Percentiles rank a stretch among this genome's conserved stretches.
Evolutionary conservation across 2,113 vertebrate genomes (phyloP).

Genomic region (Cnemophilus loriae): DNA sequence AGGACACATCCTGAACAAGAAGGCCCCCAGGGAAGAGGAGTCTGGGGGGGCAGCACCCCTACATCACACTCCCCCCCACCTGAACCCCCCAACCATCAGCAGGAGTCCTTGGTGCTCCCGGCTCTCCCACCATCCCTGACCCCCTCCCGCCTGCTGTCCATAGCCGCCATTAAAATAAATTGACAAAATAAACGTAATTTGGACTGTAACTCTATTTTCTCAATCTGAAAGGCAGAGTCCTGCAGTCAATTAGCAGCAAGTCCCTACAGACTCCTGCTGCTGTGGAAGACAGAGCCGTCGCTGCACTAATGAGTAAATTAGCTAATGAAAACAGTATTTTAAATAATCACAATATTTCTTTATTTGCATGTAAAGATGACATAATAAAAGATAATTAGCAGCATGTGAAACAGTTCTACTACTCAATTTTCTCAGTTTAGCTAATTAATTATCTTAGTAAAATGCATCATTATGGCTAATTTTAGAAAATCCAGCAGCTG

Average conservation of each 20-base stretch:
- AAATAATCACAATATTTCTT: conserved; percentile 72
- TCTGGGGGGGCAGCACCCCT: not conserved
- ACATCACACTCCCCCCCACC: rapidly evolving
- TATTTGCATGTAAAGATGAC: conserved; percentile 69
- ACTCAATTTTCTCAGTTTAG: conserved; percentile 68
- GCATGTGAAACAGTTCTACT: conserved; percentile 57
- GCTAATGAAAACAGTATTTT: conserved; percentile 63
- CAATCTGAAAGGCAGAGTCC: not conserved
- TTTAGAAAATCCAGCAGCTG: conserved; percentile 70
- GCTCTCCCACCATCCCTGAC: not conserved
- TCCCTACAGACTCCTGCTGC: not conserved
- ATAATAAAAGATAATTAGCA: conserved; percentile 70
- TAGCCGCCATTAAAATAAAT: rapidly evolving
- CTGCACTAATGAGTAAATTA: conserved; percentile 44
- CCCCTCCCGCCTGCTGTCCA: rapidly evolving
- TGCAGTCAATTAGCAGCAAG: not conserved
- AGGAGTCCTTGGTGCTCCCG: not conserved
- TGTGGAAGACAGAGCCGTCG: not conserved
- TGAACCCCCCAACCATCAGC: rapidly evolving
- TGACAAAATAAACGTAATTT: not conserved
- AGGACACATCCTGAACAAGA: not conserved
- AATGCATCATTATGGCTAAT: conserved; percentile 69
- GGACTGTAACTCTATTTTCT: not conserved
- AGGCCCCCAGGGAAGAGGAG: not conserved
- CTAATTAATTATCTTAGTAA: conserved; percentile 69